Conservation (phyloP, 2,888 invertebrate genomes). For the Eudasyphora cyanicolor region DNA sequence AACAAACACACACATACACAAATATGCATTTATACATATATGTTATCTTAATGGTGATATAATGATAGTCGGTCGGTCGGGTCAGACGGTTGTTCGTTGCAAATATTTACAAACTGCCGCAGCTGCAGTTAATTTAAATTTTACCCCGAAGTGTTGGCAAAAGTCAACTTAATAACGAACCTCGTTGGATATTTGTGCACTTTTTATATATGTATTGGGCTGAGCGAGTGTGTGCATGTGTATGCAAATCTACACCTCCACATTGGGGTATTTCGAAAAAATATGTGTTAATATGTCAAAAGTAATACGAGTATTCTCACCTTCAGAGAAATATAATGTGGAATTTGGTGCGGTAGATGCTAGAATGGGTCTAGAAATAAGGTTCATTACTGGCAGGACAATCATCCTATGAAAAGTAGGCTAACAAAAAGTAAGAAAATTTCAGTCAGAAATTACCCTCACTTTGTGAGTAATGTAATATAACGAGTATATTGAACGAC, state of each 20-base stretch:
- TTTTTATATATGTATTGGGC: not conserved
- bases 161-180: constrained; percentile 51
- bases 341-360: too few species aligned
- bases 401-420: too few species aligned
- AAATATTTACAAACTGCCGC: constrained; percentile 44
- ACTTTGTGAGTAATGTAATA: too few species aligned
- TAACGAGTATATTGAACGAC: too few species aligned
- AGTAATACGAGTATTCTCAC: too few species aligned
- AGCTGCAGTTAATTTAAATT: constrained; percentile 57
- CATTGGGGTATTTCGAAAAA: too few species aligned
- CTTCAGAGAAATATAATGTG: too few species aligned
- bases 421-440: too few species aligned
- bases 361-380: too few species aligned
- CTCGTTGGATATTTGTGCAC: not conserved
- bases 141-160: constrained; percentile 46
- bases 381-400: too few species aligned
- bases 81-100: not conserved
- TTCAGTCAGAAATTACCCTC: too few species aligned
- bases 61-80: not conserved
- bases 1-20: not conserved
- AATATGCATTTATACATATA: not conserved
- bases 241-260: not conserved
- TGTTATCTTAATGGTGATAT: constrained; percentile 11
- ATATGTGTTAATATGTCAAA: too few species aligned
- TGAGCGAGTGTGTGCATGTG: not conserved